Base-by-base conservation (phyloP, 2,888 invertebrate genomes). In the Sepioteuthis lessoniana region DNA sequence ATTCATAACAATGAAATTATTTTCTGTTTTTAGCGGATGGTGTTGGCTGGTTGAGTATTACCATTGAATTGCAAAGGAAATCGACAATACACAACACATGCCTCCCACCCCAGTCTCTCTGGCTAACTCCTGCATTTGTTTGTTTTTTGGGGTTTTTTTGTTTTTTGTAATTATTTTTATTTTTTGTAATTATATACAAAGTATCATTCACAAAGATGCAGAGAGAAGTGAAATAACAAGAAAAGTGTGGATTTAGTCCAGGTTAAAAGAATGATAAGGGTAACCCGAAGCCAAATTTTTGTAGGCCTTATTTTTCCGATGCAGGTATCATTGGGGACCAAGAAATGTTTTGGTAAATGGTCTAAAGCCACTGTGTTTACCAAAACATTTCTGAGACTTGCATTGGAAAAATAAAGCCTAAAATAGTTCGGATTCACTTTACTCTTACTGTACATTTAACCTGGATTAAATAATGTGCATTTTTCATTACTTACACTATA, bases 1-100 rank as follows among this genome's bases (percentile, higher is more conserved):
- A 76, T 76, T 76, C 76, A n/a, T 76, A 76, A 76, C 76, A 76
- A 76, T 76, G 76, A 76, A 76, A 25, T 76, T 76, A 76, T n/a
- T 25, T 76, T n/a, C n/a, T n/a, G n/a, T 76, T n/a, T 76, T 76
- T 35, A 4, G 76, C 76, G 76, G 76, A n/a, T n/a, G 76, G 76
- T n/a, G 76, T n/a, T 76, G n/a, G n/a, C 76, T 3, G 19, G 76
- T 76, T n/a, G 76, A 3, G 76, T n/a, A 76, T 76, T n/a, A 76
- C 76, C 76, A 13, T 76, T 76, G 16, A 13, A n/a, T 76, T 76
- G 76, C 76, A 76, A 76, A 76, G 76, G 76, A 76, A 76, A 76
- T 21, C 76, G n/a, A 35, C 76, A 76, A 76, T 25, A 76, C 76
- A 76, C 76, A 76, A 76, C 55, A 60, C 60, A 76, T 76, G n/a